Evolutionary conservation across 35 echinoderm and acorn worm genomes (phyloP).

Genomic region (Ophiothrix spiculata): DNA sequence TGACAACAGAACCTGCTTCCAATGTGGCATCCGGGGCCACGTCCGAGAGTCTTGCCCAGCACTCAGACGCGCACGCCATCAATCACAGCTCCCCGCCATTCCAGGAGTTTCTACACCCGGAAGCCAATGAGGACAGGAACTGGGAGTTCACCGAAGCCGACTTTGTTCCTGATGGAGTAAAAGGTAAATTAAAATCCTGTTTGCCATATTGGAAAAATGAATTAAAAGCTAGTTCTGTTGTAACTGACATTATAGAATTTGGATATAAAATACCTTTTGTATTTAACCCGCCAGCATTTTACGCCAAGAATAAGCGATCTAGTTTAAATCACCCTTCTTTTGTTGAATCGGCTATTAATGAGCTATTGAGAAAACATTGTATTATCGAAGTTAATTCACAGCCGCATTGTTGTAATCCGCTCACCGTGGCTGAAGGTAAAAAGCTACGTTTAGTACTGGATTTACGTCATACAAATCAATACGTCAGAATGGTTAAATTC

Average conservation of each 20-base stretch:
- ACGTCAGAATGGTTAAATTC: not conserved
- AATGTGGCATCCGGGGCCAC: slow-evolving; percentile 42
- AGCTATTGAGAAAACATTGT: slow-evolving; percentile 7
- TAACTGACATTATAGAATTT: not conserved
- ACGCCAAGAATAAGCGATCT: slow-evolving; percentile 3
- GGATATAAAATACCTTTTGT: slow-evolving; percentile 32
- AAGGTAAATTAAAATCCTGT: not conserved
- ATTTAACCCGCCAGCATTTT: not conserved
- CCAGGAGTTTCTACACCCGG: not conserved
- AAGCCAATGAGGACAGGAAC: not conserved
- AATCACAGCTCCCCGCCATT: not conserved
- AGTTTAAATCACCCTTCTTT: slow-evolving; percentile 17
- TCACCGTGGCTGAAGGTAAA: slow-evolving; percentile 38
- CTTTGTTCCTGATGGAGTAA: not conserved
- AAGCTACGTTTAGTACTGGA: slow-evolving; percentile 32
- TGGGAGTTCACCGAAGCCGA: slow-evolving; percentile 3
- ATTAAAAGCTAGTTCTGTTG: not conserved
- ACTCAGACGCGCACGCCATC: slow-evolving; percentile 9
- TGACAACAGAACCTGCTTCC: slow-evolving; percentile 26
- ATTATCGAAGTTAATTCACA: not conserved
- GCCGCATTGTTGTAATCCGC: slow-evolving; percentile 38
- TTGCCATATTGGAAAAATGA: not conserved
- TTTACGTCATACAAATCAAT: slow-evolving; percentile 32
- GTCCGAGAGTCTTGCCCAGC: slow-evolving; percentile 30
- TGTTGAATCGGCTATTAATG: slow-evolving; percentile 22